Base-by-base conservation (phyloP, 2,113 vertebrate genomes). In the Neotoma lepida region DNA sequence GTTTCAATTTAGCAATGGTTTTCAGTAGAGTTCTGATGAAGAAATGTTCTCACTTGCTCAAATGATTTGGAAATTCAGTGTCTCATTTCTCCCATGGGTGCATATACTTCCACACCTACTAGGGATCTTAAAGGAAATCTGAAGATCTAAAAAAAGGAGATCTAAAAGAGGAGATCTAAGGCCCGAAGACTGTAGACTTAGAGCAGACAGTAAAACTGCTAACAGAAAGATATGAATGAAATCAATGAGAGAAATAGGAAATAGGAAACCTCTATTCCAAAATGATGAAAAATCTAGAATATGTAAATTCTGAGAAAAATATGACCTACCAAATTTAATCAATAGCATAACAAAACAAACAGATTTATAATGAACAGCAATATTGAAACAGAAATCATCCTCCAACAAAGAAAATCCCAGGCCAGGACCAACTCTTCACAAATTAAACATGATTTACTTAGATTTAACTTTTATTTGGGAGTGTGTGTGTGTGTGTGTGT, bases 21-120 rank as follows among this genome's bases (percentile, higher is more conserved):
- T 95, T 96, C 94, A 82, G 61, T 30, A 66, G 28, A 89, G 89
- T 90, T 58, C 68, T 82, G 77, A 82, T 63, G 81, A 94, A 89
- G 6, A 61, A 76, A 6, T 41, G 0, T 61, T 93, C 54, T 86
- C 85, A 92, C n/a, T 56, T 0, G 86, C 4, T 90, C 68, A 95
- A 46, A 93, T 86, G 28, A 86, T 51, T 84, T 78, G 49, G 63
- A 93, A 93, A 84, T 68, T 14, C 6, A 44, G 22, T 74, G 12
- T 14, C 56, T 92, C 26, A 39, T 92, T 82, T 90, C 24, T 85
- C 41, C 58, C n/a, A 78, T 41, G 33, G 24, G 64, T 93, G 2
- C 41, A 64, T 87, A 44, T 10, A 81, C 3, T 35, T 90, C 92
- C 33, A 76, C 13, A 66, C 61, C 46, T 66, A 14, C 24, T 78